Evolutionary conservation across 92 coral and sea anemone genomes (phyloP).

Genomic region (Hydrozoanthus gracilis): DNA sequence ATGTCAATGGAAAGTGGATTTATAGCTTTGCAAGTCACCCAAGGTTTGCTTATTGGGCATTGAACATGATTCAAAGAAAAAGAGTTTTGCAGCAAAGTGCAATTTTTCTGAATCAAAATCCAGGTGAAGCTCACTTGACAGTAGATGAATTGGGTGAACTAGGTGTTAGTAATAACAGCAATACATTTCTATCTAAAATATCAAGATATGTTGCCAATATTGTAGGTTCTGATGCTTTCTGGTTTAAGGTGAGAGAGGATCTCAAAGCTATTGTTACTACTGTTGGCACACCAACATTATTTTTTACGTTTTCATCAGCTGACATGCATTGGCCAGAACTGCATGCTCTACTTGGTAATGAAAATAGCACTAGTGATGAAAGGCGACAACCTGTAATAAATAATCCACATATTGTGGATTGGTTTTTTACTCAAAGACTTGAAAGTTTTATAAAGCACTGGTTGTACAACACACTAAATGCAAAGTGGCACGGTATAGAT

Average conservation of each 20-base stretch:
- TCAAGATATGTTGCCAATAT: conserved; percentile 84
- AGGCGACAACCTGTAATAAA: conserved; percentile 70
- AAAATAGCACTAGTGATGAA: conserved; percentile 55
- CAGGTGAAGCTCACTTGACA: conserved; percentile 67
- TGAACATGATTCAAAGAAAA: conserved; percentile 68
- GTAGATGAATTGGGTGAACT: conserved; percentile 64
- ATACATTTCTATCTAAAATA: conserved; percentile 60
- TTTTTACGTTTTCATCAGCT: conserved; percentile 78
- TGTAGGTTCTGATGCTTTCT: conserved; percentile 14
- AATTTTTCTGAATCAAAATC: too few relatives aligned
- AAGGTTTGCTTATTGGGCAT: conserved; percentile 77
- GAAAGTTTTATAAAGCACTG: too few relatives aligned
- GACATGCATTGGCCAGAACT: too few relatives aligned
- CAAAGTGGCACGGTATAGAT: too few relatives aligned
- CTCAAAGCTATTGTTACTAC: conserved; percentile 37
- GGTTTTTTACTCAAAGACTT: too few relatives aligned
- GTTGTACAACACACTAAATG: too few relatives aligned
- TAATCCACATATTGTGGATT: conserved; percentile 82
- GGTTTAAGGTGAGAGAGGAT: not conserved
- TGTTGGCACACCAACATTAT: conserved; percentile 75
- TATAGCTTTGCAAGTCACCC: conserved; percentile 72
- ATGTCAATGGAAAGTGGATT: too few relatives aligned
- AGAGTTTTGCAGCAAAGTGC: conserved; percentile 65
- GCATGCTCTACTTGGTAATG: conserved; percentile 48
- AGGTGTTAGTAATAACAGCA: too few relatives aligned